Percentiles rank a stretch among this genome's conserved stretches.
Evolutionary conservation across 1,140 invertebrate genomes (phyloP).

Genomic region (Drosophila ohnishii): DNA sequence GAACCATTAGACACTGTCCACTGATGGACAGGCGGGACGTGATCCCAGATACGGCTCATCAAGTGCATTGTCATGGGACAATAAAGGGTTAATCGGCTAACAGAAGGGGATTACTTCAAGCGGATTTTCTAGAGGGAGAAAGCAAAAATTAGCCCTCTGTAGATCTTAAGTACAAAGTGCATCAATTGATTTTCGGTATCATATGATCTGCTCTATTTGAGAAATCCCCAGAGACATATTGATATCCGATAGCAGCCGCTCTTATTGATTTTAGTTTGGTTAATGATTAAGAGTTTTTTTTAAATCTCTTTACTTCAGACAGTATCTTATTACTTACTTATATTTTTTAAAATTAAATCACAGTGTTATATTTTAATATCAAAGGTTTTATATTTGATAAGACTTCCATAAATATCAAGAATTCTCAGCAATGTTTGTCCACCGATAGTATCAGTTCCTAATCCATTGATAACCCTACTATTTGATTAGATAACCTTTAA

Average conservation of each 20-base stretch:
- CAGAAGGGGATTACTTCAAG: slow-evolving; percentile 16
- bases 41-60: slow-evolving; percentile 52
- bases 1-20: slow-evolving; percentile 55
- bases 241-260: not conserved
- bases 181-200: slow-evolving; percentile 15
- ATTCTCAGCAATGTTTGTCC: not conserved
- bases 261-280: not conserved
- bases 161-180: slow-evolving; percentile 11
- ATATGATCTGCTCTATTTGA: not conserved
- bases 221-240: slow-evolving; percentile 8
- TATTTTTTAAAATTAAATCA: too few relatives aligned
- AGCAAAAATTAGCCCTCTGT: slow-evolving; percentile 6
- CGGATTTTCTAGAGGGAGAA: not conserved
- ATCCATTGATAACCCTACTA: not conserved
- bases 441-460: not conserved
- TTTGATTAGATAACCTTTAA: not conserved
- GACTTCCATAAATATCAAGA: not conserved
- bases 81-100: slow-evolving; percentile 50
- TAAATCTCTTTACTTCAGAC: not conserved
- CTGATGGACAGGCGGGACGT: slow-evolving; percentile 53
- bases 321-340: too few relatives aligned
- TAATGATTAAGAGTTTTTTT: not conserved
- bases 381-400: not conserved
- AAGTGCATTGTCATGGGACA: slow-evolving; percentile 40
- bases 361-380: not conserved